Conservation (phyloP, 2,797 vertebrate species). For the Pseudotriccus pelzelni region DNA sequence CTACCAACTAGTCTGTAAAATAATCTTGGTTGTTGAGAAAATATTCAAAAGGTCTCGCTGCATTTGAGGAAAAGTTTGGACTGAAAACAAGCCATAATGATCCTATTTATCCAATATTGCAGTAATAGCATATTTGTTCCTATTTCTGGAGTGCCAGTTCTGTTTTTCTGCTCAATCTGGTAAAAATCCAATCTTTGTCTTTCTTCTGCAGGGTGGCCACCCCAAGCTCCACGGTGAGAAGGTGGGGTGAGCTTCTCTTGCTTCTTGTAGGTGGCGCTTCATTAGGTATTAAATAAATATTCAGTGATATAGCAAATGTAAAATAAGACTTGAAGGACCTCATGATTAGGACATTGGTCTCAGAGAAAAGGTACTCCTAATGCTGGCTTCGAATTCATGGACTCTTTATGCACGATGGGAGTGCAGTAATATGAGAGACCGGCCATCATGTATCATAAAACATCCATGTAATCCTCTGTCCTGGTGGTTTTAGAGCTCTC, state of each 20-base stretch:
- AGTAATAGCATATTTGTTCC: neutral
- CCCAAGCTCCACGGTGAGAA: neutral
- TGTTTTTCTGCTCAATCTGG: neutral
- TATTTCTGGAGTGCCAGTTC: neutral
- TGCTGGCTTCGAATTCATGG: neutral
- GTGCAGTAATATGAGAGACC: neutral
- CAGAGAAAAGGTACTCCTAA: neutral
- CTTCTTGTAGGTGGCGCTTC: neutral
- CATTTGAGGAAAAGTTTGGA: neutral
- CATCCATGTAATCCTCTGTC: neutral
- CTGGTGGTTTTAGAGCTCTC: neutral
- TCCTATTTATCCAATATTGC: neutral
- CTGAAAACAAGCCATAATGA: neutral
- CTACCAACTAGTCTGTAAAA: neutral
- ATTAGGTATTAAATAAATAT: neutral
- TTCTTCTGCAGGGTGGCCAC: neutral
- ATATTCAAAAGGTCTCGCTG: neutral
- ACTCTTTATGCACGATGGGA: neutral
- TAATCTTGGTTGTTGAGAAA: neutral
- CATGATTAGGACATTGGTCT: neutral
- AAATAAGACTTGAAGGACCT: neutral
- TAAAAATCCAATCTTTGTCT: neutral
- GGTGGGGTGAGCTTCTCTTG: neutral
- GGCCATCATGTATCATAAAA: neutral
- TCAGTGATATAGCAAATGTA: neutral